Evolutionary conservation across 2,888 invertebrate species (phyloP).

Genomic region (Ophion obscuratus): DNA sequence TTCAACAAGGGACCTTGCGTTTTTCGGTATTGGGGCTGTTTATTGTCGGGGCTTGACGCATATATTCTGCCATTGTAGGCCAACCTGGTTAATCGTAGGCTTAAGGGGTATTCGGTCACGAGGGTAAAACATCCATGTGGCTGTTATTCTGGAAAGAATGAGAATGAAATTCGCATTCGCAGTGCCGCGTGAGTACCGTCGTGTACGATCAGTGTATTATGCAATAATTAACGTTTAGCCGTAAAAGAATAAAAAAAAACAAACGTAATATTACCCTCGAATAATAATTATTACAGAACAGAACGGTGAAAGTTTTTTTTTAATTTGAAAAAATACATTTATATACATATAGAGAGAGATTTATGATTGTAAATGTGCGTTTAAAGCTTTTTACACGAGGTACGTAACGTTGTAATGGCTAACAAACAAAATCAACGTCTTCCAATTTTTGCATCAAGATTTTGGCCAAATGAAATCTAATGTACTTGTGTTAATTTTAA

Average conservation of each 20-base stretch:
- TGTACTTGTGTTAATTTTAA: constrained; percentile 25
- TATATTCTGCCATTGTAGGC: constrained; percentile 22
- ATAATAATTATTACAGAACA: constrained; percentile 62
- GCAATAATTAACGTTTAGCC: constrained; percentile 80
- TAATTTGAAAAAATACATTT: constrained; percentile 2
- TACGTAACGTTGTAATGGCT: constrained; percentile 52
- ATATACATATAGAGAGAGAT: constrained; percentile 13
- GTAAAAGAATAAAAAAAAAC: constrained; percentile 22
- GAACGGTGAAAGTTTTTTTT: constrained; percentile 45
- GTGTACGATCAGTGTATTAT: constrained; percentile 82
- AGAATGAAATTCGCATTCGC: constrained; percentile 6
- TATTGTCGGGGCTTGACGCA: neutral
- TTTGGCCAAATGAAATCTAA: constrained; percentile 38
- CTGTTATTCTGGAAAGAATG: constrained; percentile 35
- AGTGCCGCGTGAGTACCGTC: constrained; percentile 72
- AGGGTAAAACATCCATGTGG: constrained; percentile 73
- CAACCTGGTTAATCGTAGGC: constrained; percentile 68
- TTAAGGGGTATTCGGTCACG: constrained; percentile 74
- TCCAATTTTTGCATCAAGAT: constrained; percentile 71
- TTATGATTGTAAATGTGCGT: constrained; percentile 33
- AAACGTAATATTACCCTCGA: constrained; percentile 23
- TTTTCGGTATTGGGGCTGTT: neutral
- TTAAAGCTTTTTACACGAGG: constrained; percentile 59
- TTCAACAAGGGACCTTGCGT: neutral
- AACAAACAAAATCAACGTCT: constrained; percentile 80